These are phyloP conservation scores for Callospermophilus lateralis DNA, from an alignment of 2,113 vertebrate species.

Conservation along the genomic window DNA sequence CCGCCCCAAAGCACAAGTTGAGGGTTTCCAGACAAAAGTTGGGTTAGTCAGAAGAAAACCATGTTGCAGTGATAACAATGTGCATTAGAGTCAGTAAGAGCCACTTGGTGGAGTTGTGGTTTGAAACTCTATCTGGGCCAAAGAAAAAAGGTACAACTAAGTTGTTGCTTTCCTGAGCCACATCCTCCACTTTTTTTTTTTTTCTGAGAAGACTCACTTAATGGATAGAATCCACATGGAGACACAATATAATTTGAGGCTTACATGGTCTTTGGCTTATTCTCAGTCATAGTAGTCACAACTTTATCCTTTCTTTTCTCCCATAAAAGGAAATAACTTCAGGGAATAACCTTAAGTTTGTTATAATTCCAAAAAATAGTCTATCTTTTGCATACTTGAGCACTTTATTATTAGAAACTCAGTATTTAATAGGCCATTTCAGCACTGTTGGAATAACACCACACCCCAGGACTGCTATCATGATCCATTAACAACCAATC, in stretches of 20 bases:
- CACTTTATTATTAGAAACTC: conserved; percentile 52
- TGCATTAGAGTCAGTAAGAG: background rate
- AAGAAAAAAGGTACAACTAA: background rate
- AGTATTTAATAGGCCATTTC: background rate
- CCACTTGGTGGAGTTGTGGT: background rate
- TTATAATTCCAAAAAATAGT: conserved; percentile 34
- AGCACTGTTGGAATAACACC: background rate
- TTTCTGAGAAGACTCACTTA: conserved; percentile 20
- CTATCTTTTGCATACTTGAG: background rate
- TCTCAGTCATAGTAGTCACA: background rate
- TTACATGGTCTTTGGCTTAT: background rate
- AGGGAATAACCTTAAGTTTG: background rate
- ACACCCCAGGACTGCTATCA: background rate
- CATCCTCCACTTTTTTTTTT: conserved; percentile 32
- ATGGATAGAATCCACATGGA: background rate
- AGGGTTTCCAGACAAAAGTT: background rate
- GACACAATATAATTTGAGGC: background rate
- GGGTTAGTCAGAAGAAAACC: background rate
- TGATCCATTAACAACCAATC: conserved; percentile 54
- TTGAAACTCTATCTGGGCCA: background rate
- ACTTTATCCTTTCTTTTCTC: conserved; percentile 18
- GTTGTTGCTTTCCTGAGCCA: conserved; percentile 35
- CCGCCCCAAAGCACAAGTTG: background rate
- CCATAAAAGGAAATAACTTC: background rate
- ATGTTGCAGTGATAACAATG: background rate